Evolutionary conservation across 2,888 invertebrate genomes (phyloP).

Genomic region (Eledona agricola): DNA sequence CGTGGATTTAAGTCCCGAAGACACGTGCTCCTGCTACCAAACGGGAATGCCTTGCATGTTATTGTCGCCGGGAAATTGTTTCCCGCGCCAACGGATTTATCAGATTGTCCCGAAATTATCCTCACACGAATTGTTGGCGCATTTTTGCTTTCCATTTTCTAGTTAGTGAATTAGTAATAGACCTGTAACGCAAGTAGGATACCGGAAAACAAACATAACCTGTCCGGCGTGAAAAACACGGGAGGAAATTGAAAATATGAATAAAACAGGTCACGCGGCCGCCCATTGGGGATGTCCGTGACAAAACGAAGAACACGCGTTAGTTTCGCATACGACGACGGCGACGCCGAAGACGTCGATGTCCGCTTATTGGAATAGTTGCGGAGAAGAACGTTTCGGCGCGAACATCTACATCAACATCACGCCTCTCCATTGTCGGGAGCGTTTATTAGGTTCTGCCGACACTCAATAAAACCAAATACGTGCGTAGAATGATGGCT

Average conservation of each 20-base stretch:
- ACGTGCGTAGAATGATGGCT: conserved; percentile 40
- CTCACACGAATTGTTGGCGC: conserved; percentile 1
- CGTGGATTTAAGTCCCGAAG: conserved; percentile 31
- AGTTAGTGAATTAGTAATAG: conserved; percentile 38
- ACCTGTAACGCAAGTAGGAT: conserved; percentile 38
- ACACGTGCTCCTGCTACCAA: conserved; percentile 34
- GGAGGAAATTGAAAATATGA: conserved; percentile 48
- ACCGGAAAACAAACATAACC: conserved; percentile 44
- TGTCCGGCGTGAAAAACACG: conserved; percentile 43
- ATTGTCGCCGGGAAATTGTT: conserved; percentile 37
- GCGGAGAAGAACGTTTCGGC: conserved; percentile 26
- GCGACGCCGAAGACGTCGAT: too few relatives aligned
- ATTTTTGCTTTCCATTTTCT: conserved; percentile 27
- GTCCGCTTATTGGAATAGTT: conserved; percentile 37
- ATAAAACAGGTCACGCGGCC: conserved; percentile 47
- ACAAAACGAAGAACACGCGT: conserved; percentile 36
- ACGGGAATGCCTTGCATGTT: conserved; percentile 36
- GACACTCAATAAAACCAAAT: conserved; percentile 45
- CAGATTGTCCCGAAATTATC: conserved; percentile 22
- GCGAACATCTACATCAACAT: conserved; percentile 43
- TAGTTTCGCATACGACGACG: conserved; percentile 27
- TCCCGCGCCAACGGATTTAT: conserved; percentile 37
- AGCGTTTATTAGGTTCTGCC: conserved; percentile 45
- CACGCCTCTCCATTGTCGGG: conserved; percentile 40
- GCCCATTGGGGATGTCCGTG: conserved; percentile 39